Evolutionary conservation across 2,113 vertebrate genomes (phyloP).

Genomic region (Saccopteryx leptura): DNA sequence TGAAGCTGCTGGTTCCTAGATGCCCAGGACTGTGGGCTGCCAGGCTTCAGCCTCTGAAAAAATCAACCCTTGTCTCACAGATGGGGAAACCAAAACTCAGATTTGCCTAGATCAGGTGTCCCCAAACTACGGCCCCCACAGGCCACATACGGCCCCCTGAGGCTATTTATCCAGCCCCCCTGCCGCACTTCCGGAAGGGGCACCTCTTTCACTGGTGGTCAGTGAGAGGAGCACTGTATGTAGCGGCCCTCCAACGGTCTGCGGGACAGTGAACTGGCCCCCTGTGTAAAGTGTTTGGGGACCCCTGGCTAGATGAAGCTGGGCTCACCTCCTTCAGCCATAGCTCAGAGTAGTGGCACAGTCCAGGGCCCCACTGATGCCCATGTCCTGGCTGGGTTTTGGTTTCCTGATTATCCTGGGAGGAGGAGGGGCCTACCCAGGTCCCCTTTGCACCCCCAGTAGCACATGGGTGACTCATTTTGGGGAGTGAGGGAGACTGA

Average conservation of each 20-base stretch:
- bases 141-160: too few relatives aligned
- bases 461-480: background rate
- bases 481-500: background rate
- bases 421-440: background rate
- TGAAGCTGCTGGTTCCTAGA: background rate
- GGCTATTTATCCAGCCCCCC: too few relatives aligned
- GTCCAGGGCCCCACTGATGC: fast-evolving
- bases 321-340: background rate
- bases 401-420: background rate
- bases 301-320: background rate
- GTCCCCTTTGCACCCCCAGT: background rate
- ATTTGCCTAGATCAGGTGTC: background rate
- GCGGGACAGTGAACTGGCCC: too few relatives aligned
- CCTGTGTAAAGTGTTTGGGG: too few relatives aligned
- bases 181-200: too few relatives aligned
- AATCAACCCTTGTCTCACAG: background rate
- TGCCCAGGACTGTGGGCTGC: background rate
- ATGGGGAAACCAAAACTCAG: background rate
- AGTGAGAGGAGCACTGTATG: too few relatives aligned
- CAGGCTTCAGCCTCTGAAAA: background rate
- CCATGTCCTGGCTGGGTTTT: background rate
- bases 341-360: too few relatives aligned
- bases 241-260: too few relatives aligned
- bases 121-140: too few relatives aligned
- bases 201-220: too few relatives aligned